Evolutionary conservation across 2,113 vertebrate genomes (phyloP), one percentile per base, ranked within the genome.

Genomic region (Rynchops niger): DNA sequence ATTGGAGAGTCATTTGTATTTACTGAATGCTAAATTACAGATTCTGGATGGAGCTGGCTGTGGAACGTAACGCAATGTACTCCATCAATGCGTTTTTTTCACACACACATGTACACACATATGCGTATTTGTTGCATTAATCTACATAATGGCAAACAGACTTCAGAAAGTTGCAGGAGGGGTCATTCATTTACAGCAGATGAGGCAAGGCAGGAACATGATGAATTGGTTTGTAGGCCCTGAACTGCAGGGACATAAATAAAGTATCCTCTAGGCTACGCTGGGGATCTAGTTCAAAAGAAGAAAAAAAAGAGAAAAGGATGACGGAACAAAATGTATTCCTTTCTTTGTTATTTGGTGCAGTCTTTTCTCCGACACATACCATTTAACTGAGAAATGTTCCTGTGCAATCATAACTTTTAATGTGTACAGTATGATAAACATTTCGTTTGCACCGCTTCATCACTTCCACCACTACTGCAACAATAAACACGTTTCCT

Each of bases 91-190:
- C 2, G 0, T 25, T 93, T 97, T 97, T 96, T 88, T 92, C 85
- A 82, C 96, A 85, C 34, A 80, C 67, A 59, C 47, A 53, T 38
- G 18, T 85, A 77, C 49, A 67, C 78, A 93, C 38, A 71, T n/a
- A 66, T 18, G 21, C 10, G 38, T 90, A 92, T 96, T 97, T 98
- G 97, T 98, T 98, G 93, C 97, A 97, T 98, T 98, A 97, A 98
- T 98, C 97, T 98, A 96, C 98, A 97, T 98, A 98, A 98, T 96
- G 97, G 96, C 97, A 97, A 98, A 97, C 97, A 98, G 96, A 94
- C 96, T 85, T 93, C 90, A 98, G 95, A 98, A 98, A 98, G 92
- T 97, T 98, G 93, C 94, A 97, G 97, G 96, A 98, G 93, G 84
- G 95, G 94, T 97, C 97, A 97, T 98, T 97, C 96, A 97, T 98